These are phyloP conservation scores for Ferrisia virgata DNA, from an alignment of 2,888 invertebrate species.

Conservation along the genomic window DNA sequence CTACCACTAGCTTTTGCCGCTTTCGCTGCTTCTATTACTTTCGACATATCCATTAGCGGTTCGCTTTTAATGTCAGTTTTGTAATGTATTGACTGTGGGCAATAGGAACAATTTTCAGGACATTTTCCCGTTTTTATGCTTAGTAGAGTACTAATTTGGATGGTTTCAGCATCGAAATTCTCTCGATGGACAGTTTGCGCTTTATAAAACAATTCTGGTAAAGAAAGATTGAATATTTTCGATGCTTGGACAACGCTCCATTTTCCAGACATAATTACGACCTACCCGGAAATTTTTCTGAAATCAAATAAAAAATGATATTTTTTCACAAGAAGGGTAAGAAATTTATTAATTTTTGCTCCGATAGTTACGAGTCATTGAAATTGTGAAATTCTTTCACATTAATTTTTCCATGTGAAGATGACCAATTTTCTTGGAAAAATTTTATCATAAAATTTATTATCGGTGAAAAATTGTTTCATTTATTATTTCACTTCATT, in stretches of 20 bases:
- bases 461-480: neutral
- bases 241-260: constrained; percentile 40
- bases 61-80: constrained; percentile 46
- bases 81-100: constrained; percentile 47
- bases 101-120: constrained; percentile 48
- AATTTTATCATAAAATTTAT: neutral
- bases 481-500: neutral
- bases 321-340: no score
- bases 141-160: constrained; percentile 47
- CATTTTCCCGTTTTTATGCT: constrained; percentile 48
- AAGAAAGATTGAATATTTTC: constrained; percentile 45
- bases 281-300: neutral
- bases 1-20: constrained; percentile 47
- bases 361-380: neutral
- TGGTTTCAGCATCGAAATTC: constrained; percentile 40
- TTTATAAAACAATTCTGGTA: constrained; percentile 45
- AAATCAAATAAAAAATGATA: neutral
- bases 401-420: neutral
- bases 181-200: constrained; percentile 47
- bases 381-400: neutral
- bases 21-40: constrained; percentile 46
- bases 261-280: constrained; percentile 24
- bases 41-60: constrained; percentile 42
- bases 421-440: neutral
- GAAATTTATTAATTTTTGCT: no score